Evolutionary conservation across 2,113 vertebrate genomes (phyloP), one percentile per base, ranked within the genome.

Genomic region (Nothocercus julius): DNA sequence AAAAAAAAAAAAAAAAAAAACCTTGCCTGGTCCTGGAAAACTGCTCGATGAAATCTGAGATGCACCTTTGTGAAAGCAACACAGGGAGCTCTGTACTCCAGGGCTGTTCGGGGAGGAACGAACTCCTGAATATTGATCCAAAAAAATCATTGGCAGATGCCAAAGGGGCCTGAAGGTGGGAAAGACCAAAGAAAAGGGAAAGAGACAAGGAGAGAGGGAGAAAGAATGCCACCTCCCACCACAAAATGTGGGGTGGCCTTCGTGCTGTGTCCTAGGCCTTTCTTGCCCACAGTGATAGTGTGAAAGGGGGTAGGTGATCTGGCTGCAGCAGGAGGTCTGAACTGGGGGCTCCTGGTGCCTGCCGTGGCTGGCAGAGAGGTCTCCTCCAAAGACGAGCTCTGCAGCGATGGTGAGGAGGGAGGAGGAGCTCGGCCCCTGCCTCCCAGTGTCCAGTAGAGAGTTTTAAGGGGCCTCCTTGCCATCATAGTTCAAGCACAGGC

Each of bases 171-270:
- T 5, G 45, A 36, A 24, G 32, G 15, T 0, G 4, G 73, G 44
- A 92, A 93, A 67, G 45, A 47, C 32, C 53, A 42, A 90, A 32
- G 38, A 14, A 14, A 62, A 11, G 17, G 34, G 11, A 70, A 70
- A 54, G 36, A 64, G 11, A 32, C 16, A 19, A 18, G 20, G 47
- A 20, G 47, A 21, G 47, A 49, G 16, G 20, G 45, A 45, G 82
- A 93, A 45, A 28, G 64, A 40, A 19, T 0, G 3, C 42, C 0
- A 0, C 17, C 72, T 40, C 27, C 36, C 28, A 44, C 49, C 68
- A 1, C 73, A 77, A 59, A 38, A 64, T 59, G 16, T 49, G 82
- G 58, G 34, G 75, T 94, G 28, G 11, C 53, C 69, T 92, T 89
- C 36, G 30, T 79, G 3, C 1, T 2, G 44, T 32, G 40, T 22